These are phyloP conservation scores for Acrobasis repandana DNA, from an alignment of 2,888 invertebrate genomes.

Conservation along the genomic window DNA sequence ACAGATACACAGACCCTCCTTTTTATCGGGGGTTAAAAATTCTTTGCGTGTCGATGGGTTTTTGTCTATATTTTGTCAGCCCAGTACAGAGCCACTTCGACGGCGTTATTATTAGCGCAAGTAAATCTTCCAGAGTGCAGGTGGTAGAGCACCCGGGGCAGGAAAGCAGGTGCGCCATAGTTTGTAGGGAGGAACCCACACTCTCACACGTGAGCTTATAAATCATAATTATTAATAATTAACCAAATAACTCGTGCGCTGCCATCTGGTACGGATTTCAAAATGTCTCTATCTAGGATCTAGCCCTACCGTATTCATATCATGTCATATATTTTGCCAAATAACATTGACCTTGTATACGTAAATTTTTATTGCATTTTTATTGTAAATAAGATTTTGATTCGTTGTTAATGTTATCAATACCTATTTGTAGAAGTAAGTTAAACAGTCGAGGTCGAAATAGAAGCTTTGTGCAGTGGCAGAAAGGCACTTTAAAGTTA, in stretches of 20 bases:
- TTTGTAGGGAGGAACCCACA: too few species aligned
- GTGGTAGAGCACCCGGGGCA: too few species aligned
- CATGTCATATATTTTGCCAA: conserved; percentile 1
- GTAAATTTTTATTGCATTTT: conserved; percentile 22
- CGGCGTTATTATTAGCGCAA: too few species aligned
- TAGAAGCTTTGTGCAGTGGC: neutral
- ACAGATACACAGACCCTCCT: too few species aligned
- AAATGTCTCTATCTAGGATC: neutral
- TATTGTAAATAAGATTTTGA: conserved; percentile 4
- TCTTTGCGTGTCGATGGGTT: too few species aligned
- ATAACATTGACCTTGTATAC: conserved; percentile 34
- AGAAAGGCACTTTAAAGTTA: too few species aligned
- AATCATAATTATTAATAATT: neutral
- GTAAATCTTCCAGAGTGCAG: too few species aligned
- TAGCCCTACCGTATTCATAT: neutral
- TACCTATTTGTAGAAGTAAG: neutral
- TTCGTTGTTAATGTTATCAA: conserved; percentile 4
- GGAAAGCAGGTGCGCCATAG: too few species aligned
- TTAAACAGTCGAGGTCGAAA: neutral
- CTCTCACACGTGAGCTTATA: too few species aligned
- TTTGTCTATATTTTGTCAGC: too few species aligned
- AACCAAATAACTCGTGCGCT: neutral
- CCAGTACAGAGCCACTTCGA: too few species aligned
- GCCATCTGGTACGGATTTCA: neutral
- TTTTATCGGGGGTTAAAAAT: too few species aligned